Percentiles rank a stretch among this genome's conserved stretches.
Evolutionary conservation across 2,797 vertebrate genomes (phyloP).

Genomic region (Gymnoscopelus microlampas): DNA sequence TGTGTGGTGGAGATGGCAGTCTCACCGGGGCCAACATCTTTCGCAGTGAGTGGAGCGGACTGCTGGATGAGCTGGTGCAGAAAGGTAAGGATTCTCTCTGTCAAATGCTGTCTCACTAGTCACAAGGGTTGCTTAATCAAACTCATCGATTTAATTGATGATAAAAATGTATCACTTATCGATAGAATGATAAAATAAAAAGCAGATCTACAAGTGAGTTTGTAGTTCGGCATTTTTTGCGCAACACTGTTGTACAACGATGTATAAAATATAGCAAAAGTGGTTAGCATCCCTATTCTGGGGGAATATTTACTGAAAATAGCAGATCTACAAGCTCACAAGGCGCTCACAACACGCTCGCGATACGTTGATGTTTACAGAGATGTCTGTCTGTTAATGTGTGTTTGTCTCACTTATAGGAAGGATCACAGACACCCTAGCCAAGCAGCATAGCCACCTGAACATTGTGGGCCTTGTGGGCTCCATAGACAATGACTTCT

Average conservation of each 20-base stretch:
- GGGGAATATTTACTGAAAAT: no score
- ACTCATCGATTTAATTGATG: no score
- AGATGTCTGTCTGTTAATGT: neutral
- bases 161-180: no score
- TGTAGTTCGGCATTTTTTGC: no score
- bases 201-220: no score
- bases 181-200: no score
- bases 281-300: no score
- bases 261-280: no score
- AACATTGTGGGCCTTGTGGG: conserved; percentile 96
- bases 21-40: conserved; percentile 95
- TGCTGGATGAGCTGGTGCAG: conserved; percentile 88
- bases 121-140: no score
- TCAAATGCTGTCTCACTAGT: neutral
- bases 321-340: no score
- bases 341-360: no score
- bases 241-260: no score
- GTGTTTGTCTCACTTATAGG: conserved; percentile 71
- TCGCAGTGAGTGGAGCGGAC: conserved; percentile 89
- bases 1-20: conserved; percentile 96
- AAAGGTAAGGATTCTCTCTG: conserved; percentile 77
- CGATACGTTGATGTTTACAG: neutral
- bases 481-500: conserved; percentile 98
- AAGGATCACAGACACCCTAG: conserved; percentile 85
- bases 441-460: conserved; percentile 81